A percentile compares a stretch with the other conserved stretches of the same genome.
phyloP scores from a whole-genome alignment of 2,888 invertebrate species.

The Drosophila prostipennis region DNA sequence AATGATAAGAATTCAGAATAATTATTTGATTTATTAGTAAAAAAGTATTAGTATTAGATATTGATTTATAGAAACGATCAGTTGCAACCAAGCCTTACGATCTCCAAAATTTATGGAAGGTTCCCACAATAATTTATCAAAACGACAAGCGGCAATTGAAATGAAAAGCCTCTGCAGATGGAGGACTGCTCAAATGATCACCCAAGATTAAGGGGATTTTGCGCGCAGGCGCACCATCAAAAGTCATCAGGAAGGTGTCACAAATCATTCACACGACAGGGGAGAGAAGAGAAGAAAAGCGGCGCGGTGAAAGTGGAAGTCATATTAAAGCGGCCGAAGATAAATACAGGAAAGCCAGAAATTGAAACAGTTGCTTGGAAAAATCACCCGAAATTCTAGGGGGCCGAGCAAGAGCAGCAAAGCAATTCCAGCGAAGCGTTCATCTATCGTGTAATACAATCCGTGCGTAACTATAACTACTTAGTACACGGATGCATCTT shows the following conservation, averaged over 20 bases:
- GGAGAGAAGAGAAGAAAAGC: conserved; percentile 9
- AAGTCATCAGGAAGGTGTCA: conserved; percentile 72
- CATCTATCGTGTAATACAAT: conserved; percentile 68
- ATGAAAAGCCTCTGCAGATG: conserved; percentile 12
- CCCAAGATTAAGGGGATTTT: conserved; percentile 33
- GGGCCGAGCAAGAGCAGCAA: background rate
- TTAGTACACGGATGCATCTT: conserved; percentile 53
- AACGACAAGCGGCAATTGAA: conserved; percentile 29
- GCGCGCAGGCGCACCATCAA: conserved; percentile 44
- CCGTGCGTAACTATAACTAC: conserved; percentile 76
- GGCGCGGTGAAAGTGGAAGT: conserved; percentile 61
- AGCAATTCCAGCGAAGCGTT: conserved; percentile 49
- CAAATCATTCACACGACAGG: conserved; percentile 73
- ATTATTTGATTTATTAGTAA: no score
- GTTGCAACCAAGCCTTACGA: background rate
- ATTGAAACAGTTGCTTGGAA: conserved; percentile 77
- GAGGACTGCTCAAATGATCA: conserved; percentile 27
- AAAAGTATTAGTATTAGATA: no score
- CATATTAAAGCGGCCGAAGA: conserved; percentile 67
- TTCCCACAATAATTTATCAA: conserved; percentile 74
- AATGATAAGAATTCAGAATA: no score
- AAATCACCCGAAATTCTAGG: conserved; percentile 53
- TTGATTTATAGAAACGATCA: background rate
- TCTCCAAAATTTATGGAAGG: conserved; percentile 25
- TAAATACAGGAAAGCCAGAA: conserved; percentile 63